Evolutionary conservation across 2,113 vertebrate species (phyloP).

Genomic region (Carlito syrichta): DNA sequence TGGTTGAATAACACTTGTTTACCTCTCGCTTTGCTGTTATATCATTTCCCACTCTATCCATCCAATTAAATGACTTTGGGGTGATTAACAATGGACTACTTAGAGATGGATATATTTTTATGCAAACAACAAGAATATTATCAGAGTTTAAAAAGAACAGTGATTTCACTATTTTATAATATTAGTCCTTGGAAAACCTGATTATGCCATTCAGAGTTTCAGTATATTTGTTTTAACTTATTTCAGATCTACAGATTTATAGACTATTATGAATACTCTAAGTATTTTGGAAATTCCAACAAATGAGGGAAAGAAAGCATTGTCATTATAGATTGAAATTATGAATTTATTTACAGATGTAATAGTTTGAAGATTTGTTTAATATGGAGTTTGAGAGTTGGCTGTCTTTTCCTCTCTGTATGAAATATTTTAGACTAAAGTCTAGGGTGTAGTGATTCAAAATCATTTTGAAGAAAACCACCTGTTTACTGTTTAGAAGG

Average conservation of each 20-base stretch:
- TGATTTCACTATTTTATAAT: not conserved
- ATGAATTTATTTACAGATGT: not conserved
- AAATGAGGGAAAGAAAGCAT: too few relatives aligned
- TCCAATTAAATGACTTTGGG: not conserved
- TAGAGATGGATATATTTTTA: not conserved
- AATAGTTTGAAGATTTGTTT: not conserved
- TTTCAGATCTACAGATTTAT: not conserved
- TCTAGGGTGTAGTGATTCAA: not conserved
- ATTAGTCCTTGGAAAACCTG: not conserved
- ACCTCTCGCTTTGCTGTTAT: not conserved
- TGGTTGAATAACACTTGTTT: not conserved
- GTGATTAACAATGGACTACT: not conserved
- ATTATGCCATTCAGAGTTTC: not conserved
- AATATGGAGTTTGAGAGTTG: not conserved
- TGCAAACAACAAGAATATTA: not conserved
- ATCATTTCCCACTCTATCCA: not conserved
- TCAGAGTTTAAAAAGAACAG: not conserved
- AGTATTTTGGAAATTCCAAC: not conserved
- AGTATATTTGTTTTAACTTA: not conserved
- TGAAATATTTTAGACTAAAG: not conserved
- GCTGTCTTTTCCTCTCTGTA: not conserved
- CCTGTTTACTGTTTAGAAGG: not conserved
- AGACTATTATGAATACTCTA: not conserved
- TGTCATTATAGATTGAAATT: not conserved
- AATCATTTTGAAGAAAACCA: not conserved